Conservation (phyloP, 2,113 vertebrate genomes). For the Eurystomus gularis region DNA sequence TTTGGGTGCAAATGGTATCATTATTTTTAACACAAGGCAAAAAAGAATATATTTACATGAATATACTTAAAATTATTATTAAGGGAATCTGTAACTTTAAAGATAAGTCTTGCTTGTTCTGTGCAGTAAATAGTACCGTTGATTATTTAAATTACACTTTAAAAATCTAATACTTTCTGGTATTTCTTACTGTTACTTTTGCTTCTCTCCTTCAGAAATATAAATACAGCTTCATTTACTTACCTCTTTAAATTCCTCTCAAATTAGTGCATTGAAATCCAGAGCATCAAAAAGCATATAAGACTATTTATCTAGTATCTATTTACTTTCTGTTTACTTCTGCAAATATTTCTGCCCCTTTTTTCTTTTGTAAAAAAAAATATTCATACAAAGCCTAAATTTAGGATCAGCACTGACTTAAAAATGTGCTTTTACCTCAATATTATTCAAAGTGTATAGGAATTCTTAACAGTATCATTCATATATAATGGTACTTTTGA, state of each 20-base stretch:
- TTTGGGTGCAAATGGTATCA: slow-evolving; percentile 52
- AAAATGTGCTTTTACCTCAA: background rate
- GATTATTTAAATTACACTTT: background rate
- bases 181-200: background rate
- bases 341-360: slow-evolving; percentile 20
- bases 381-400: background rate
- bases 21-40: slow-evolving; percentile 42
- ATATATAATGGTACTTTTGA: background rate
- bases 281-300: background rate
- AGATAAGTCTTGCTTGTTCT: background rate
- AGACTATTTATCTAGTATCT: background rate
- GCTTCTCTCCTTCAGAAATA: background rate
- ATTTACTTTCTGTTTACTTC: background rate
- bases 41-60: slow-evolving; percentile 55
- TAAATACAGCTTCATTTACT: background rate
- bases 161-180: background rate
- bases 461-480: background rate
- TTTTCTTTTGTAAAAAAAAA: background rate
- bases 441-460: background rate
- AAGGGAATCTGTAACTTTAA: slow-evolving; percentile 23
- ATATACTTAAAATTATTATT: slow-evolving; percentile 18
- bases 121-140: background rate
- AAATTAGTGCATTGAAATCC: background rate
- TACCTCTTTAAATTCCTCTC: background rate
- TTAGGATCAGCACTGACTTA: background rate